Conservation (phyloP, 2,797 vertebrate genomes). For the Coccyzus lansbergi region DNA sequence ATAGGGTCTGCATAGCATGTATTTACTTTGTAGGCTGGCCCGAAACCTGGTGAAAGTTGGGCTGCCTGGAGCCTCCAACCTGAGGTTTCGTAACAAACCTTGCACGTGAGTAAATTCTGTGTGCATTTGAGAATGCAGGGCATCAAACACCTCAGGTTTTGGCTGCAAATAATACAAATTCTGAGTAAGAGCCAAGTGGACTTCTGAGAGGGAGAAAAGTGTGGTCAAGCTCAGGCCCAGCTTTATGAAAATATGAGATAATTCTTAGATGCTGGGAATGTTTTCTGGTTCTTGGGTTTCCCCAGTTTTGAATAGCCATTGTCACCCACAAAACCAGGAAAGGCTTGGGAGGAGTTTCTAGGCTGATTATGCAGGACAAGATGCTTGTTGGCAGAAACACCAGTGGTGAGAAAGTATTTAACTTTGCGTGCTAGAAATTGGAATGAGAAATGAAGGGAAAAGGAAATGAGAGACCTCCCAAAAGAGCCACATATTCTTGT, state of each 20-base stretch:
- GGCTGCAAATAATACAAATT: background rate
- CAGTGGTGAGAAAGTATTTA: background rate
- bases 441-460: background rate
- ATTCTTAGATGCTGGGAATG: background rate
- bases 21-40: background rate
- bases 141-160: background rate
- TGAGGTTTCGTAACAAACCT: background rate
- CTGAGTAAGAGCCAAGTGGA: background rate
- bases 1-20: background rate
- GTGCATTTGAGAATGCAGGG: background rate
- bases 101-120: background rate
- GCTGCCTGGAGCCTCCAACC: background rate
- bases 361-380: background rate
- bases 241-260: background rate
- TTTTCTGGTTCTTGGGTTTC: background rate
- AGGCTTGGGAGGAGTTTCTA: background rate
- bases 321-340: background rate
- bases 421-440: background rate
- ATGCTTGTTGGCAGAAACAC: background rate
- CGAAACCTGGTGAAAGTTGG: background rate
- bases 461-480: background rate
- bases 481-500: background rate
- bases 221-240: background rate
- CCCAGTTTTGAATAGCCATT: background rate
- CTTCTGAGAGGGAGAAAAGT: fast-evolving